Base-by-base conservation (phyloP, 2,797 vertebrate species). In the Sebastes dallii region DNA sequence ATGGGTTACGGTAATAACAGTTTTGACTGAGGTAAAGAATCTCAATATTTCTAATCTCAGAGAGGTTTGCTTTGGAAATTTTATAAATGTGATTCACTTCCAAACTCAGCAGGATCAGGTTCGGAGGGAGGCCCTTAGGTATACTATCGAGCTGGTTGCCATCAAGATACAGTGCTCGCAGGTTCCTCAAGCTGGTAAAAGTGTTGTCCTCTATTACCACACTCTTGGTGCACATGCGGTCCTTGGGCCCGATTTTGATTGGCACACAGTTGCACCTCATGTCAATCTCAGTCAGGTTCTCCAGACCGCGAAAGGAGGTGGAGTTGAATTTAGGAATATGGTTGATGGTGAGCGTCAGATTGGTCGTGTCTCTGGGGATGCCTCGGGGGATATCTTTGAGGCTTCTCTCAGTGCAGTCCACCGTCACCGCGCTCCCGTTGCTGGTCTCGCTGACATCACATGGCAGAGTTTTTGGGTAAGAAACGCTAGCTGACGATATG, bases 241-340 rank as follows among this genome's bases (percentile, higher is more conserved):
- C 92, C 89, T 99, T 98, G 9, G 98, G 96, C 0, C 97, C 98
- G 1, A 98, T 62, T 91, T 86, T 97, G 81, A 94, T 62, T 22
- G 98, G 98, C 68, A 99, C 88, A 42, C 98, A 99, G 92, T 99
- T 99, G 92, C 98, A 99, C 80, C 97, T 96, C 91, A 99, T 96
- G 90, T 99, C 97, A 3, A 99, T 96, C 91, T 99, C 98, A 1
- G 94, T 85, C 10, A 99, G 94, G 58, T 96, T 95, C n/a, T 92
- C 85, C 75, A 99, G 94, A 6, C 81, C 89, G 1, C 66, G 72
- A 83, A 99, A 99, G 1, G 97, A 96, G 42, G 88, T 92, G 61
- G 92, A 91, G 74, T 94, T 93, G 75, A 99, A 94, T 2, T 58
- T 61, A 2, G 95, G 94, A 56, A 99, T 99, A 61, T 96, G 95